Evolutionary conservation across 2,113 vertebrate genomes (phyloP).

Genomic region (Corynorhinus townsendii): DNA sequence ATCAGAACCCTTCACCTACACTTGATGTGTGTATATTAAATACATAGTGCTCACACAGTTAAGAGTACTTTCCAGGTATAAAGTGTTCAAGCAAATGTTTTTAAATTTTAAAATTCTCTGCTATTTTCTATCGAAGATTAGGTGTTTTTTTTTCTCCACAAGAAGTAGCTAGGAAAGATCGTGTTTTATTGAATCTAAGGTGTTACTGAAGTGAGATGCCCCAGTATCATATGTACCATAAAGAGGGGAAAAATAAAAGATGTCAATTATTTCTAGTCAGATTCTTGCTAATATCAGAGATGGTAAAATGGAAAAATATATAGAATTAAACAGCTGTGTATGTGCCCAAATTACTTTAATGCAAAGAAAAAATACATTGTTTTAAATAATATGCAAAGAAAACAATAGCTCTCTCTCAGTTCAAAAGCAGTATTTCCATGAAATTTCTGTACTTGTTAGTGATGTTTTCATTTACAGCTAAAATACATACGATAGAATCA

Average conservation of each 20-base stretch:
- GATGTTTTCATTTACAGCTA: neutral
- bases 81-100: neutral
- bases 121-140: neutral
- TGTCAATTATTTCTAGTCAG: neutral
- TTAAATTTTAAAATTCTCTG: constrained; percentile 8
- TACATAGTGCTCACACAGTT: neutral
- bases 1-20: neutral
- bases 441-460: neutral
- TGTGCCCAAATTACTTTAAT: neutral
- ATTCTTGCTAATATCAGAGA: constrained; percentile 36
- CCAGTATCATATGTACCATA: neutral
- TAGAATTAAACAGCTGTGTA: neutral
- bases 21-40: neutral
- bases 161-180: neutral
- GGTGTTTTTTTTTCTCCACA: neutral
- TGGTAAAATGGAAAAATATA: constrained; percentile 11
- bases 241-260: neutral
- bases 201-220: neutral
- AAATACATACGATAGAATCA: neutral
- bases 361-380: neutral
- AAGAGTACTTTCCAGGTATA: neutral
- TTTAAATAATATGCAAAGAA: constrained; percentile 4
- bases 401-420: neutral
- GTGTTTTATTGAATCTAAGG: neutral
- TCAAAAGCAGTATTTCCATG: neutral